Base-by-base conservation (phyloP, 2,888 invertebrate genomes). In the Macrosoma leucophasiata region DNA sequence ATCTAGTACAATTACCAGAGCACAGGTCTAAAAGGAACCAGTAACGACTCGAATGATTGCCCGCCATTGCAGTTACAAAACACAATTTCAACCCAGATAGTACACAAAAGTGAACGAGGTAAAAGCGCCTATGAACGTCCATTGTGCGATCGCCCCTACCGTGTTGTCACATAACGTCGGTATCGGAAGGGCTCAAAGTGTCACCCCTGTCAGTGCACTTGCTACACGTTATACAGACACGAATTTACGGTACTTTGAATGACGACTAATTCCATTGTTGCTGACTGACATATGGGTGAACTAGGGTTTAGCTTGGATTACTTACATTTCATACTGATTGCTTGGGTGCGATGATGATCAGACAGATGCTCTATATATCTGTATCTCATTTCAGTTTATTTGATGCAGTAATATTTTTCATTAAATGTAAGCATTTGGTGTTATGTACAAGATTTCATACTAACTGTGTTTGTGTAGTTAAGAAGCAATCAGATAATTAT, bases 211-310 rank as follows among this genome's bases (percentile, higher is more conserved):
- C 61, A 66, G 72, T 73, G 74, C 78, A 78, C 81, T 82, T 75
- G 78, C 75, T 58, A 71, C 74, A 69, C 59, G 72, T 67, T 72
- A 74, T 69, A 63, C 70, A 74, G 78, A 76, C 74, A 75, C 57
- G 51, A 62, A 63, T 78, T 78, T 67, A 62, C 66, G 64, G 64
- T 68, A 67, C 69, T 78, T 72, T 84, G 75, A 84, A 84, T 82
- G 73, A 67, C 70, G 76, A 65, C 82, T 84, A 84, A 84, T 82
- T 79, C 82, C 59, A 78, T 82, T 82, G 82, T 84, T 70, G 65
- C 64, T 65, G 69, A 52, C 47, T 58, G 71, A 62, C 82, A 82
- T 81, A 81, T 82, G 82, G 75, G 66, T 55, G 44, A 67, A 69
- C 73, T 66, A 58, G 70, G 63, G 64, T 62, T 75, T 62, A 48